Conservation (phyloP, 2,113 vertebrate genomes). For the Tupaia chinensis region DNA sequence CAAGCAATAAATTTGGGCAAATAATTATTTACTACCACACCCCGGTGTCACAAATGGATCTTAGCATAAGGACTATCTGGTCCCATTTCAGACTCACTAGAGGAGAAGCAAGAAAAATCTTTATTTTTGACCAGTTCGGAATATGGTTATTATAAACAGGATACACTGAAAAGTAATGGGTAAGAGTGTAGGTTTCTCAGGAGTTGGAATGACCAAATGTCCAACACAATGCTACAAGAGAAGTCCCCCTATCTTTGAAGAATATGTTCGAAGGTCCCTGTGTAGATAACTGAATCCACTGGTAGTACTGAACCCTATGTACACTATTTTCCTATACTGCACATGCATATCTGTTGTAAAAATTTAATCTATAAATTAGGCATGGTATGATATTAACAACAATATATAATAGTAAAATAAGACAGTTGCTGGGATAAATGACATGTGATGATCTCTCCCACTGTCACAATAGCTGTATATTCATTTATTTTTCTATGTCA, state of each 20-base stretch:
- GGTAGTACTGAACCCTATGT: too few species aligned
- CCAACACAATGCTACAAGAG: background rate
- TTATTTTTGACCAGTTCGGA: background rate
- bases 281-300: too few species aligned
- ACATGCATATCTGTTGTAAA: too few species aligned
- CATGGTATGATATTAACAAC: too few species aligned
- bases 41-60: background rate
- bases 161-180: background rate
- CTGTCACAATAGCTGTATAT: too few species aligned
- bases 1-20: background rate
- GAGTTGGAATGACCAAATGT: background rate
- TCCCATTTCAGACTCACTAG: background rate
- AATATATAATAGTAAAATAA: too few species aligned
- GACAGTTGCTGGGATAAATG: too few species aligned
- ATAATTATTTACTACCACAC: background rate
- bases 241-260: background rate
- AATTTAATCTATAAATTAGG: too few species aligned
- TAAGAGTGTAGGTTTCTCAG: background rate
- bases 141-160: background rate
- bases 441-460: too few species aligned
- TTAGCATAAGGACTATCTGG: background rate
- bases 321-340: too few species aligned
- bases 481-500: too few species aligned
- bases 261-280: too few species aligned
- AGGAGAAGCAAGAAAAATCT: background rate